These are phyloP conservation scores for Plebejus anna DNA, from an alignment of 2,888 invertebrate genomes.

Conservation along the genomic window DNA sequence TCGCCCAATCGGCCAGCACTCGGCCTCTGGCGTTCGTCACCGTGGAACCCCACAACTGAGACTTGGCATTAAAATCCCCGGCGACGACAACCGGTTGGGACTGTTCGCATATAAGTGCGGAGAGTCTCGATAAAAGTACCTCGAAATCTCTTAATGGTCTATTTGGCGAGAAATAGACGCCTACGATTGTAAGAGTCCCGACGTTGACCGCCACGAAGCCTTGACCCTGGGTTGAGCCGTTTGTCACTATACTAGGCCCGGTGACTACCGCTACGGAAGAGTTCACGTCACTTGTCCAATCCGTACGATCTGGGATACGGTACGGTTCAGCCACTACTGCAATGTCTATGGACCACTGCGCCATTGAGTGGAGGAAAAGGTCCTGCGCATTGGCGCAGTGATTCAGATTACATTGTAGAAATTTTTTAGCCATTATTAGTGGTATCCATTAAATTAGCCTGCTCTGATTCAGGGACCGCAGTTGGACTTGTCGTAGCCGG, in stretches of 20 bases:
- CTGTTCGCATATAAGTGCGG: no score
- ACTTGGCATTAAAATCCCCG: slow-evolving; percentile 36
- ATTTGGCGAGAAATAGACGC: slow-evolving; percentile 32
- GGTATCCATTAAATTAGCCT: background rate
- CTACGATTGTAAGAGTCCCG: slow-evolving; percentile 23
- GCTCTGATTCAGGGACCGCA: background rate
- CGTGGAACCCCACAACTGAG: slow-evolving; percentile 36
- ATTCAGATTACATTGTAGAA: slow-evolving; percentile 24
- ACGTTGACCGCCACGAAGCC: slow-evolving; percentile 34
- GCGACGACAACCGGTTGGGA: background rate
- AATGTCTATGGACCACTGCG: slow-evolving; percentile 22
- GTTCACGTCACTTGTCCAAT: slow-evolving; percentile 7
- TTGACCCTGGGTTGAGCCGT: background rate
- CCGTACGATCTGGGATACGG: background rate
- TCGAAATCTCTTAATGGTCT: slow-evolving; percentile 30
- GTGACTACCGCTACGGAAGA: background rate
- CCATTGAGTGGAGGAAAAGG: slow-evolving; percentile 17
- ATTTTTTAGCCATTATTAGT: background rate
- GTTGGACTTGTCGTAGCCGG: background rate
- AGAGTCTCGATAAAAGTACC: background rate
- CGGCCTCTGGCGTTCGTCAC: slow-evolving; percentile 34
- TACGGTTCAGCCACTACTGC: slow-evolving; percentile 22
- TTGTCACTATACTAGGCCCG: background rate
- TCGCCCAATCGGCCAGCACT: slow-evolving; percentile 35
- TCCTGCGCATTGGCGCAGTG: slow-evolving; percentile 25